These are phyloP conservation scores for Tinea pellionella DNA, from an alignment of 2,888 invertebrate genomes.

Conservation along the genomic window DNA sequence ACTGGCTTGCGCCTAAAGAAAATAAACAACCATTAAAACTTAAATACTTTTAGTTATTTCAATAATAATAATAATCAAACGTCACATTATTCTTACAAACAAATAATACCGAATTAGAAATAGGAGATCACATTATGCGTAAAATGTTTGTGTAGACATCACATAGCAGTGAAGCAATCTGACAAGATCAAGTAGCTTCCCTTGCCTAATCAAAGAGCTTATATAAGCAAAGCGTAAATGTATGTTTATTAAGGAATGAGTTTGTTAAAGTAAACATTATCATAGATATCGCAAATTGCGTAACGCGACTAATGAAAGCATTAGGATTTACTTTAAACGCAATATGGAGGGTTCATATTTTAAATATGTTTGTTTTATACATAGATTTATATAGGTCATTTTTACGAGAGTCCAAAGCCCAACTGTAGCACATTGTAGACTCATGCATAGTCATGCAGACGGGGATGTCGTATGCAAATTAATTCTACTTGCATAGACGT, in stretches of 20 bases:
- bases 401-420: not conserved
- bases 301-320: not conserved
- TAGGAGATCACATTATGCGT: not conserved
- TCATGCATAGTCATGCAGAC: slow-evolving; percentile 11
- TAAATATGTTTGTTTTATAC: no score
- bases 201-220: slow-evolving; percentile 1
- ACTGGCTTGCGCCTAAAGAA: slow-evolving; percentile 1
- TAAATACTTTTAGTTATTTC: not conserved
- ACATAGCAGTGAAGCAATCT: no score
- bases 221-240: not conserved
- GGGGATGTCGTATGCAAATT: slow-evolving; percentile 11
- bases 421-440: not conserved
- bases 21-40: slow-evolving; percentile 13
- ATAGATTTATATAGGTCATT: not conserved
- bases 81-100: not conserved
- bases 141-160: not conserved
- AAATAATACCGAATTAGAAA: not conserved
- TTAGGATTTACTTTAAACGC: not conserved
- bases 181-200: not conserved
- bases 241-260: not conserved
- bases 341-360: not conserved
- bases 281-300: not conserved
- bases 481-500: slow-evolving; percentile 10
- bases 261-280: not conserved
- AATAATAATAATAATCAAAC: not conserved